phyloP scores from a whole-genome alignment of 2,797 vertebrate genomes.

The Gouania willdenowi region DNA sequence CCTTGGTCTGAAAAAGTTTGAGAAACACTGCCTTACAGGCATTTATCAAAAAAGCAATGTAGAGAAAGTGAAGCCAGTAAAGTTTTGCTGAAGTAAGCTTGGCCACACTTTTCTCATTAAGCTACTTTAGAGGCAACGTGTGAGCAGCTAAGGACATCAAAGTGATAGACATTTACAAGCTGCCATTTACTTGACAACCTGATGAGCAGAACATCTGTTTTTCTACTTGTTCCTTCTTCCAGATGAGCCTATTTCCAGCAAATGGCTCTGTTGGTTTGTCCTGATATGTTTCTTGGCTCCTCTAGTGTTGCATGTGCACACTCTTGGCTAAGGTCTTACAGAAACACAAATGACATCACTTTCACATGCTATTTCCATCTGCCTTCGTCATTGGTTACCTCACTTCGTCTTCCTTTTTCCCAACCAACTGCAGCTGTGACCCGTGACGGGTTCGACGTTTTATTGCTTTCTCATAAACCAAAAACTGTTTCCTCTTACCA shows the following conservation, averaged over 20 bases:
- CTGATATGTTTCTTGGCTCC: conserved; percentile 13
- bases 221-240: conserved; percentile 19
- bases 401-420: conserved; percentile 14
- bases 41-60: conserved; percentile 14
- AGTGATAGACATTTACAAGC: conserved; percentile 18
- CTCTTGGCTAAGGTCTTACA: conserved; percentile 9
- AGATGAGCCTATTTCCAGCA: conserved; percentile 20
- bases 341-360: conserved; percentile 40
- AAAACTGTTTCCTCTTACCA: conserved; percentile 39
- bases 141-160: conserved; percentile 9
- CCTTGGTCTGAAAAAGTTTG: too few relatives aligned
- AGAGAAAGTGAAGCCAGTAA: conserved; percentile 1
- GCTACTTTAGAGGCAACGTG: conserved; percentile 21
- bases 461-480: conserved; percentile 54
- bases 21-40: too few relatives aligned
- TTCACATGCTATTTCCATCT: conserved; percentile 31
- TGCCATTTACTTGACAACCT: conserved; percentile 31
- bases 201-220: conserved; percentile 46
- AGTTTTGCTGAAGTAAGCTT: conserved; percentile 26
- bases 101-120: background rate
- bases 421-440: conserved; percentile 30
- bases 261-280: conserved; percentile 10
- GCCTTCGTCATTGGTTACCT: conserved; percentile 46
- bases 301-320: conserved; percentile 3
- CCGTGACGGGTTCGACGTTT: conserved; percentile 46